These are phyloP conservation scores for Periophthalmus modestus DNA, from an alignment of 2,113 vertebrate genomes.

Conservation along the genomic window DNA sequence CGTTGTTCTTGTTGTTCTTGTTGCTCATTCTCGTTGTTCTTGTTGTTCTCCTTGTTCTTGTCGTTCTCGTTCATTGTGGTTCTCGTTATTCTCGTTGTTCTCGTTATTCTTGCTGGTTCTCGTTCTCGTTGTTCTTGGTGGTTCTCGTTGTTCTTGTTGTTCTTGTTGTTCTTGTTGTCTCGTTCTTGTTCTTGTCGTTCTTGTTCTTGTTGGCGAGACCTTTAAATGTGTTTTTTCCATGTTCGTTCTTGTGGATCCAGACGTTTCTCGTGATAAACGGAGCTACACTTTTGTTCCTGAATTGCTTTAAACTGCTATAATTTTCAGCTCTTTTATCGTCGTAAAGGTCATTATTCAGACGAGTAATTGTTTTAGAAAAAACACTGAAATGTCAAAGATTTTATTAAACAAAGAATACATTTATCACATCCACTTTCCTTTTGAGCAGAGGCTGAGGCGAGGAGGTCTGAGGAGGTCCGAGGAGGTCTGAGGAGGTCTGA, in stretches of 20 bases:
- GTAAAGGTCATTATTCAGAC: constrained; percentile 3
- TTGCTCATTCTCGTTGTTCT: too few species aligned
- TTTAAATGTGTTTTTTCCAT: neutral
- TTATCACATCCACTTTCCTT: neutral
- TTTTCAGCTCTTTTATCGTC: neutral
- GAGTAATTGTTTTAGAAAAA: constrained; percentile 5
- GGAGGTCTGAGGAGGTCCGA: neutral
- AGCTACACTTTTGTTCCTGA: neutral
- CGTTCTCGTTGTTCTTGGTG: too few species aligned
- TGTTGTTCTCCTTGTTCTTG: too few species aligned
- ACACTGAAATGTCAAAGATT: constrained; percentile 1
- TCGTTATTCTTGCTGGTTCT: too few species aligned
- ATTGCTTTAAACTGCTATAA: neutral
- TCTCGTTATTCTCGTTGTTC: too few species aligned
- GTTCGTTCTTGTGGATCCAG: neutral
- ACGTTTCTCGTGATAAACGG: neutral
- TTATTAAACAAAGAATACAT: constrained; percentile 4
- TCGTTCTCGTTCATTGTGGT: too few species aligned
- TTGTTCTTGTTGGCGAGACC: too few species aligned
- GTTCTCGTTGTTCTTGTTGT: too few species aligned
- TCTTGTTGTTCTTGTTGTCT: too few species aligned
- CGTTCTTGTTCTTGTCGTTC: too few species aligned
- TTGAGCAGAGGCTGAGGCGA: neutral
- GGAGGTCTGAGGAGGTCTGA: too few species aligned
- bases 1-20: too few species aligned